Evolutionary conservation across 1,140 invertebrate species (phyloP), one percentile per base, ranked within the genome.

Genomic region (Macrostomum lignano): DNA sequence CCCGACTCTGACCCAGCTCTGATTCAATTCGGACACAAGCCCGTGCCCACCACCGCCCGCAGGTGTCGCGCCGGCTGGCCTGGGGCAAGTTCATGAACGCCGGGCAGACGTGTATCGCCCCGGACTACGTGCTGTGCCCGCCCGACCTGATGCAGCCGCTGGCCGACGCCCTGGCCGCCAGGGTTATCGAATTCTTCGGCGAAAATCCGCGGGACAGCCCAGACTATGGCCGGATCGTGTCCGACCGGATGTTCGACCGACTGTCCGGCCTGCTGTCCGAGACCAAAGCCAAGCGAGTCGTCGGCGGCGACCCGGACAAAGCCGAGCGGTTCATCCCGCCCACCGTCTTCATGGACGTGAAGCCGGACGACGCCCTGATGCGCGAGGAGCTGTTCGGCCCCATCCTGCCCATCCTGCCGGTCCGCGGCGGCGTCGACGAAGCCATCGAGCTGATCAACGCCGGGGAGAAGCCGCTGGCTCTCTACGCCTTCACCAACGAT

Each of bases 51-150:
- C n/a, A n/a, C n/a, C n/a, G n/a, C n/a, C 3, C 58, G 52, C 3
- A 51, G 47, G 26, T n/a, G n/a, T n/a, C n/a, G n/a, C n/a, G 47
- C 26, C 65, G 91, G 28, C 60, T 98, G n/a, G 44, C 86, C 2
- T 96, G 86, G 86, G 88, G 84, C 1, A 96, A 96, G 62, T 70
- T 69, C 34, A 65, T 75, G 22, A 96, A 96, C 56, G 62, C 66
- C 25, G 91, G 91, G 2, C 88, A 98, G 60, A 94, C 82, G 0
- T 98, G 91, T 52, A 74, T 98, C 37, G 81, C 84, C 2, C 86
- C 88, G 0, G 91, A 98, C 61, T 98, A 94, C 51, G 45, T 98
- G 20, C 59, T 96, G n/a, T 91, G 81, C 51, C 67, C 69, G 2
- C 7, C 24, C 3, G 33, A 25, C 15, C 33, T 39, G 6, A 31